phyloP scores from a whole-genome alignment of 1,140 invertebrate genomes.

The Nomia melanderi region DNA sequence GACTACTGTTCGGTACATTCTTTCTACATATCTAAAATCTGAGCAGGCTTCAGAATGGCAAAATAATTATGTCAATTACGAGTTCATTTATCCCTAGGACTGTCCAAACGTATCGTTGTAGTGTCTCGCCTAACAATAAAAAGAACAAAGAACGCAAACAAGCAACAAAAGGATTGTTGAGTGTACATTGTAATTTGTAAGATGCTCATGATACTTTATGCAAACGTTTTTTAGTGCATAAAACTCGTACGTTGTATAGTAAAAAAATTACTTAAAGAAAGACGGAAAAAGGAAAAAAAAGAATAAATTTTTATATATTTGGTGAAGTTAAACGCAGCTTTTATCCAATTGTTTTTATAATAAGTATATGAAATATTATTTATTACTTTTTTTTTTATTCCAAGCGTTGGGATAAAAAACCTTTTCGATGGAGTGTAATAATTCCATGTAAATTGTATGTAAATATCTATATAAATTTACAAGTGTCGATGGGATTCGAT shows the following conservation, averaged over 20 bases:
- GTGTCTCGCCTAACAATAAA: constrained; percentile 47
- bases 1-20: constrained; percentile 70
- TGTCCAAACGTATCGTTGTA: constrained; percentile 65
- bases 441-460: constrained; percentile 5
- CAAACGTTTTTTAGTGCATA: constrained; percentile 61
- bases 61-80: constrained; percentile 76
- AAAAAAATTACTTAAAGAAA: constrained; percentile 48
- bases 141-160: background rate
- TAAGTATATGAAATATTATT: constrained; percentile 67
- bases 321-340: constrained; percentile 62
- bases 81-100: constrained; percentile 73
- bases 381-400: constrained; percentile 55
- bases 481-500: constrained; percentile 4
- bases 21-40: constrained; percentile 74
- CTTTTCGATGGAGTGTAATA: constrained; percentile 17
- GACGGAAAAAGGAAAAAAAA: background rate
- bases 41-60: constrained; percentile 76
- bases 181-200: constrained; percentile 67
- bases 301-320: constrained; percentile 64
- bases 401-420: constrained; percentile 11
- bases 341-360: constrained; percentile 68
- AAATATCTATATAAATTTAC: background rate
- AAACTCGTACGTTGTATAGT: constrained; percentile 58
- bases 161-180: constrained; percentile 43
- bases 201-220: constrained; percentile 57